phyloP scores from a whole-genome alignment of 1,140 invertebrate species.

The Bombyx mori region ASM3026992v2 NC_085112.1:5607501-5608000 shows the following conservation, averaged over 20 bases:
- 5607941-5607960: constrained; percentile 21
- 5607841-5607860: constrained; percentile 63
- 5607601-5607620: background rate
- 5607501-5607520: too few species aligned
- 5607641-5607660: background rate
- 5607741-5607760: constrained; percentile 57
- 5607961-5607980: constrained; percentile 9
- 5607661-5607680: constrained; percentile 1
- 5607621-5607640: background rate
- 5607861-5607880: constrained; percentile 68
- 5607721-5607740: constrained; percentile 45
- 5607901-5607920: constrained; percentile 54
- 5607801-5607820: constrained; percentile 64
- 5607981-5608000: background rate
- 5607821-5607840: constrained; percentile 69
- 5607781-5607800: constrained; percentile 67
- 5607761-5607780: constrained; percentile 64
- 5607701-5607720: constrained; percentile 51
- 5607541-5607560: too few species aligned
- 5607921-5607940: constrained; percentile 30
- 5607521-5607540: too few species aligned
- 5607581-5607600: too few species aligned
- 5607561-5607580: too few species aligned
- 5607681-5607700: constrained; percentile 42
- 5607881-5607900: constrained; percentile 61